Base-by-base conservation (phyloP, 1,140 invertebrate species). In the Dendroctonus ponderosae region DNA sequence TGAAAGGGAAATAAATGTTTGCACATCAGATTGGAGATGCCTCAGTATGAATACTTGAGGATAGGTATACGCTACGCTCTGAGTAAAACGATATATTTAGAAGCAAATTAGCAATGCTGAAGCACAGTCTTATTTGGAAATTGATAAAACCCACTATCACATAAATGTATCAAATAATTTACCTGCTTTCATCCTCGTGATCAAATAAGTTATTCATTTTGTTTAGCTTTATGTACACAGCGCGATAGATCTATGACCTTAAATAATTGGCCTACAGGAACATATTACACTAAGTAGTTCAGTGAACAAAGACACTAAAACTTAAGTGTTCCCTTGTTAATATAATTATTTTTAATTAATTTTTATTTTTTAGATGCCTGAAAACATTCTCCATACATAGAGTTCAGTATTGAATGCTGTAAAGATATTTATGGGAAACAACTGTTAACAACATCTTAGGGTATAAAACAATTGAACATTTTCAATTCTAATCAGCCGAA, bases 131-230 rank as follows among this genome's bases (percentile, higher is more conserved):
- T 26, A 26, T 26, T 26, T 26, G 26, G 26, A 26, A 26, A 26
- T 26, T 26, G 26, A 26, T 26, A 26, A 26, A 26, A 26, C 26
- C 26, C 26, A 26, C 7, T 53, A 11, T 48, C 4, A 11, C 9
- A 12, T 46, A 46, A 11, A 11, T 11, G 12, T 46, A 11, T 46
- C 6, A 44, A 54, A 53, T 53, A 63, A 69, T 52, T 74, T 79
- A 89, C 88, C 87, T 89, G 74, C 82, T 82, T 79, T 84, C 87
- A 77, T 89, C 87, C 80, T 87, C 86, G 67, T 87, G 87, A 81
- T 90, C 87, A 79, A 90, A 90, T 50, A 85, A 83, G 70, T 81
- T 83, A 75, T 85, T 85, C 82, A 89, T 88, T 68, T 69, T 78
- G 26, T 26, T 26, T 26, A 26, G 26, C 2, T 51, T 51, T 51